Conservation (phyloP, 2,888 invertebrate species). For the Temnothorax unifasciatus region DNA sequence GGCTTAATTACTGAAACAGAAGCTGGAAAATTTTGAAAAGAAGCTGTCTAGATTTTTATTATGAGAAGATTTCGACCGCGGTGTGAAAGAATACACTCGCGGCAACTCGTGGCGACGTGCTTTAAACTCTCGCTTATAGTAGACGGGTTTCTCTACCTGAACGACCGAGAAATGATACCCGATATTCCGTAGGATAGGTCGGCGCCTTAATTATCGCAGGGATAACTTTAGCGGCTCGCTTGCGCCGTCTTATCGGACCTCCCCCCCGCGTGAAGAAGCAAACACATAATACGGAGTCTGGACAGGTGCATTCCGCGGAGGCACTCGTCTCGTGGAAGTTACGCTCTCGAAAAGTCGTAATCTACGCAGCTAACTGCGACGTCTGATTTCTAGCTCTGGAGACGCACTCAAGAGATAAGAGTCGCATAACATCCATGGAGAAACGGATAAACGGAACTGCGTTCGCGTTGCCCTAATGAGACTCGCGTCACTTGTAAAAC, state of each 20-base stretch:
- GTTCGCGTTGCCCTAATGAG: conserved; percentile 26
- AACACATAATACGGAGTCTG: conserved; percentile 47
- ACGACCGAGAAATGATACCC: conserved; percentile 54
- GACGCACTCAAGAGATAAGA: conserved; percentile 22
- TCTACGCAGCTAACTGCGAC: conserved; percentile 39
- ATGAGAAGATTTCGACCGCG: neutral
- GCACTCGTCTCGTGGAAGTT: conserved; percentile 53
- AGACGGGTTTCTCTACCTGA: conserved; percentile 24
- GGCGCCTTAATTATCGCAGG: conserved; percentile 62
- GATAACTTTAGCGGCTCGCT: conserved; percentile 59
- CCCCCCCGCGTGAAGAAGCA: conserved; percentile 51
- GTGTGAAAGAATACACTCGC: neutral
- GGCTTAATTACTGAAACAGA: no score
- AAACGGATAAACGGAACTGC: conserved; percentile 36
- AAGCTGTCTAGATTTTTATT: neutral
- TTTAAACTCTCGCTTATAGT: neutral
- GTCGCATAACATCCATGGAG: conserved; percentile 28
- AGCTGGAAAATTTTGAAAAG: neutral
- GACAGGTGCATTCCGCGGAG: conserved; percentile 55
- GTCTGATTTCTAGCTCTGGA: conserved; percentile 32
- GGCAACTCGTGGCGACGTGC: neutral
- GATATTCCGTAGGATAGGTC: conserved; percentile 62
- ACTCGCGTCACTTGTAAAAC: conserved; percentile 35
- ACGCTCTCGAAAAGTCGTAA: conserved; percentile 49
- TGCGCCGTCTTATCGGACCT: neutral